These are phyloP conservation scores for Chironomus tentans DNA, from an alignment of 2,888 invertebrate species.

Conservation along the genomic window DNA sequence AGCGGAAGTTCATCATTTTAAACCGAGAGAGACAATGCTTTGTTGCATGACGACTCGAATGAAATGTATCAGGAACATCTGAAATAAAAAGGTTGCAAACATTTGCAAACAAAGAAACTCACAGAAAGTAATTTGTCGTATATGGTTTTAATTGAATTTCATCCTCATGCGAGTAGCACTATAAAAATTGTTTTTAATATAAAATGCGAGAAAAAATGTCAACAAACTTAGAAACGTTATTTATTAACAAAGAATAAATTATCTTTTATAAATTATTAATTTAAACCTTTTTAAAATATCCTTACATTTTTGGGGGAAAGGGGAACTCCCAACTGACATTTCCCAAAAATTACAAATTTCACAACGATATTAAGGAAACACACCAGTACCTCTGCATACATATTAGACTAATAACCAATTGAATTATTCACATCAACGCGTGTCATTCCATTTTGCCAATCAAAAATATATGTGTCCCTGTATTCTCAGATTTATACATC, in stretches of 20 bases:
- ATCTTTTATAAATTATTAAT: background rate
- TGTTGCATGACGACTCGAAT: background rate
- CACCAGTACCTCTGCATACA: no score
- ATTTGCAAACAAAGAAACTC: slow-evolving; percentile 8
- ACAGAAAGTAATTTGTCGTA: background rate
- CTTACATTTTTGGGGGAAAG: no score
- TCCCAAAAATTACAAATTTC: no score
- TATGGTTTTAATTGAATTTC: slow-evolving; percentile 2
- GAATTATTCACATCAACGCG: background rate
- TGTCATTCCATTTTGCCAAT: background rate
- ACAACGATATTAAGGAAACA: no score
- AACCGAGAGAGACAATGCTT: background rate
- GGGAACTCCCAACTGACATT: no score
- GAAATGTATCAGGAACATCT: background rate
- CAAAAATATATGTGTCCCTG: background rate
- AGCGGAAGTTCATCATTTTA: slow-evolving; percentile 6
- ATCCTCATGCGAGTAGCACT: background rate
- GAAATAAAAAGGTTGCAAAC: background rate
- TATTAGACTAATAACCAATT: background rate
- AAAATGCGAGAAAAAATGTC: background rate
- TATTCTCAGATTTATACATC: background rate
- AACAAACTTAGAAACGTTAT: background rate
- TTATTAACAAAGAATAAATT: no score
- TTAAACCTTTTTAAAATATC: background rate
- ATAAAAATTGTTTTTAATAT: background rate